These are phyloP conservation scores for Pedetes capensis DNA, from an alignment of 2,113 vertebrate genomes.

Conservation along the genomic window DNA sequence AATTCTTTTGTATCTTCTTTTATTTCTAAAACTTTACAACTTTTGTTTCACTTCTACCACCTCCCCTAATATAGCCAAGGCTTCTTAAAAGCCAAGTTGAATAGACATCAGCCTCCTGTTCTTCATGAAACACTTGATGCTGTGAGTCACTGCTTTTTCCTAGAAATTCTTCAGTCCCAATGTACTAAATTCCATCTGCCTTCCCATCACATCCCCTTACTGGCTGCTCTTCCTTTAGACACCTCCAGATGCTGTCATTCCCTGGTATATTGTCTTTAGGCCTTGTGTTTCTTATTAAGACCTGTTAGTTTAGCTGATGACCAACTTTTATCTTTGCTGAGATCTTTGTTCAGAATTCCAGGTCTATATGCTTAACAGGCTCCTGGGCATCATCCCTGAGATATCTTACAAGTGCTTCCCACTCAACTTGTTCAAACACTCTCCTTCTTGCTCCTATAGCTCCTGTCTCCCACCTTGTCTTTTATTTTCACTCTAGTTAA, in stretches of 20 bases:
- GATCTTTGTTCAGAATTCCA: not conserved
- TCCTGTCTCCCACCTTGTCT: not conserved
- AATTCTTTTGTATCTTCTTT: not conserved
- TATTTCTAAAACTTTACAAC: not conserved
- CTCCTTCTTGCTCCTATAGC: not conserved
- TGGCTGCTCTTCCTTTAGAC: not conserved
- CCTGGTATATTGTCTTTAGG: not conserved
- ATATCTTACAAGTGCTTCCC: not conserved
- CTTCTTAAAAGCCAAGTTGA: not conserved
- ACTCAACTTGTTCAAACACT: not conserved
- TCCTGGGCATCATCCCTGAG: not conserved
- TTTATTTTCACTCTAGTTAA: not conserved
- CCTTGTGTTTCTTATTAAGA: not conserved
- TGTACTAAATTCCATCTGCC: accelerated
- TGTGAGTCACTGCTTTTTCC: not conserved
- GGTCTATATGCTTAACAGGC: not conserved
- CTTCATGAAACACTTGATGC: not conserved
- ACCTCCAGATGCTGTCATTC: not conserved
- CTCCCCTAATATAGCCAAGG: not conserved
- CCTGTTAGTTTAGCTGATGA: not conserved
- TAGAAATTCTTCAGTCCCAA: not conserved
- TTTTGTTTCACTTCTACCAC: not conserved
- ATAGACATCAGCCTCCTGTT: too few relatives aligned
- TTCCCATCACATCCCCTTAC: accelerated
- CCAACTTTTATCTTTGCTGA: not conserved